These are phyloP conservation scores for Tetramorium alpestre DNA, from an alignment of 1,140 invertebrate genomes.

Conservation along the genomic window DNA sequence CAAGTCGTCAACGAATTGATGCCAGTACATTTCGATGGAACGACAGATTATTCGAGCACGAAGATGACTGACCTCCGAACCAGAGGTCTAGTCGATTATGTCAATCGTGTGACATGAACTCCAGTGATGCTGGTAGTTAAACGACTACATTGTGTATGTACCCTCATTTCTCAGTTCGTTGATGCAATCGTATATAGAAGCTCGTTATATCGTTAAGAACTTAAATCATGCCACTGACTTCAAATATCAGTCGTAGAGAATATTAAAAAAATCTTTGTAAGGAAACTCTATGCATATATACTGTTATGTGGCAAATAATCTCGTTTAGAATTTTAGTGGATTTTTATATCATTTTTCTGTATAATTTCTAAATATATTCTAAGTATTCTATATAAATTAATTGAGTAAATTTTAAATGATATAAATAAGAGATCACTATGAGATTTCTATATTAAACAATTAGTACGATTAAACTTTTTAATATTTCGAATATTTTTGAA, in stretches of 20 bases:
- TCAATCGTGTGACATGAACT: constrained; percentile 33
- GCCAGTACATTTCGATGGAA: not conserved
- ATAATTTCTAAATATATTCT: not conserved
- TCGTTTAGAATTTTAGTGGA: not conserved
- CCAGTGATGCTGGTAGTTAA: constrained; percentile 37
- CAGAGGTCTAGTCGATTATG: constrained; percentile 57
- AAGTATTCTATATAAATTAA: not conserved
- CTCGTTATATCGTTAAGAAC: constrained; percentile 11
- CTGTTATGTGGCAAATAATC: not conserved
- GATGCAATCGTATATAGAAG: constrained; percentile 51
- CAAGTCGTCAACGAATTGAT: not conserved
- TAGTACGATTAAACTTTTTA: not conserved
- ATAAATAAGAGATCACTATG: not conserved
- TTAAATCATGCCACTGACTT: constrained; percentile 3
- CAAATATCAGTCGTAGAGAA: not conserved
- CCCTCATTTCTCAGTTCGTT: constrained; percentile 42
- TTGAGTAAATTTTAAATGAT: not conserved
- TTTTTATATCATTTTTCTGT: not conserved
- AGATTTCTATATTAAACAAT: not conserved
- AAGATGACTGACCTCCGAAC: constrained; percentile 57
- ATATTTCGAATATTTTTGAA: too few relatives aligned
- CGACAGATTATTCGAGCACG: not conserved
- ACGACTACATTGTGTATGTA: constrained; percentile 38
- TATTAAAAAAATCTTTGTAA: not conserved
- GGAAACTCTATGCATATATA: not conserved